phyloP scores from a whole-genome alignment of 2,113 vertebrate species.

The Pholis gunnellus region DNA sequence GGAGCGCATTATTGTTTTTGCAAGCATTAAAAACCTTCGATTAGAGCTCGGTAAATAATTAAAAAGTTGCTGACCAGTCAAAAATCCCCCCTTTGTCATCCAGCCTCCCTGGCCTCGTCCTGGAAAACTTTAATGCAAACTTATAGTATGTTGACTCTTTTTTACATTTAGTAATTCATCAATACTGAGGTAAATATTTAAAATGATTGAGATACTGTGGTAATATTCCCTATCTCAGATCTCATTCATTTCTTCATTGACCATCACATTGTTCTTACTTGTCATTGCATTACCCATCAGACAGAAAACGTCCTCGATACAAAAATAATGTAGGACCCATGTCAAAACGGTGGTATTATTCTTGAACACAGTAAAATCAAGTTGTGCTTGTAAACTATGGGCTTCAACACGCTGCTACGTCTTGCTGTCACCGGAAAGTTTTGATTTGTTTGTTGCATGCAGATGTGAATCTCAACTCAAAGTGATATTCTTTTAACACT shows the following conservation, averaged over 20 bases:
- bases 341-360: slow-evolving; percentile 73
- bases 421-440: slow-evolving; percentile 68
- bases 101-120: background rate
- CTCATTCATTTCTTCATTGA: background rate
- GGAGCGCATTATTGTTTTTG: slow-evolving; percentile 35
- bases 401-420: slow-evolving; percentile 61
- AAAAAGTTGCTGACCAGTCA: background rate
- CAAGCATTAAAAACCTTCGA: slow-evolving; percentile 7
- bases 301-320: background rate
- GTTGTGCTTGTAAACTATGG: slow-evolving; percentile 59
- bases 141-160: background rate
- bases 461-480: slow-evolving; percentile 73
- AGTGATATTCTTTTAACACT: slow-evolving; percentile 63
- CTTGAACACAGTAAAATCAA: slow-evolving; percentile 55
- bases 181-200: background rate
- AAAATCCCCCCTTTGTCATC: background rate
- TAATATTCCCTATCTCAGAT: background rate
- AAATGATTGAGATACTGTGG: background rate
- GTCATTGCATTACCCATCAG: background rate
- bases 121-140: background rate
- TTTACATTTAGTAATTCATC: background rate
- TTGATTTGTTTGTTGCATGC: slow-evolving; percentile 75
- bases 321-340: slow-evolving; percentile 43
- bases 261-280: background rate
- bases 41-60: slow-evolving; percentile 2